These are phyloP conservation scores for Trichomalopsis sarcophagae DNA, from an alignment of 1,140 invertebrate genomes.

Conservation along the genomic window DNA sequence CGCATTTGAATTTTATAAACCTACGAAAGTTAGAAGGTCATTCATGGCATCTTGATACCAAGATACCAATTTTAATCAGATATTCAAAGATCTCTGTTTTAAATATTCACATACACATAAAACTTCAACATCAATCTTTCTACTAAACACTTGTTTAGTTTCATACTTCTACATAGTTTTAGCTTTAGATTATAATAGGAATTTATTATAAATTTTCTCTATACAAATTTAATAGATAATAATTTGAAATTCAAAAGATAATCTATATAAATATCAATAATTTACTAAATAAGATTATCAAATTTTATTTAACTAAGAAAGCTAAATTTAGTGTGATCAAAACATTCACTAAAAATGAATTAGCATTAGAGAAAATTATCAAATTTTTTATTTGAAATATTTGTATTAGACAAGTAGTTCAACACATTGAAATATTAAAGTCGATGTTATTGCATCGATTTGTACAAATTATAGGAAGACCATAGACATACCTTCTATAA, in stretches of 20 bases:
- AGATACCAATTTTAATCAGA: slow-evolving; percentile 29
- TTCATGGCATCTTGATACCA: slow-evolving; percentile 16
- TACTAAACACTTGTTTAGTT: slow-evolving; percentile 42
- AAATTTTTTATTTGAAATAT: slow-evolving; percentile 18
- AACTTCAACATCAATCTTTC: slow-evolving; percentile 32
- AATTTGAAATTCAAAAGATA: not conserved
- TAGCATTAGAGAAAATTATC: slow-evolving; percentile 21
- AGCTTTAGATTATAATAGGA: slow-evolving; percentile 48
- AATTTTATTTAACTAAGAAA: not conserved
- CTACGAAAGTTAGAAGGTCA: slow-evolving; percentile 21
- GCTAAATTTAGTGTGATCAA: not conserved
- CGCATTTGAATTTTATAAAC: slow-evolving; percentile 30
- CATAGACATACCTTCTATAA: slow-evolving; percentile 31
- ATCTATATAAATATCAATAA: not conserved
- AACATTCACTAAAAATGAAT: slow-evolving; percentile 31
- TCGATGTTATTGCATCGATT: slow-evolving; percentile 36
- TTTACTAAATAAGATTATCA: not conserved
- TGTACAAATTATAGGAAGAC: slow-evolving; percentile 50
- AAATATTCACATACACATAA: not conserved
- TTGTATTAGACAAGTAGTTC: slow-evolving; percentile 22
- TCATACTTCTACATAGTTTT: slow-evolving; percentile 47
- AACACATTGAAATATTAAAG: slow-evolving; percentile 49
- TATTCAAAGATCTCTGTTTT: not conserved
- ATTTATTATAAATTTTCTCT: slow-evolving; percentile 40
- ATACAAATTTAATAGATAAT: not conserved